Percentiles rank a stretch among this genome's conserved stretches.
phyloP scores from a whole-genome alignment of 1,140 invertebrate species.

The Odontomachus brunneus region DNA sequence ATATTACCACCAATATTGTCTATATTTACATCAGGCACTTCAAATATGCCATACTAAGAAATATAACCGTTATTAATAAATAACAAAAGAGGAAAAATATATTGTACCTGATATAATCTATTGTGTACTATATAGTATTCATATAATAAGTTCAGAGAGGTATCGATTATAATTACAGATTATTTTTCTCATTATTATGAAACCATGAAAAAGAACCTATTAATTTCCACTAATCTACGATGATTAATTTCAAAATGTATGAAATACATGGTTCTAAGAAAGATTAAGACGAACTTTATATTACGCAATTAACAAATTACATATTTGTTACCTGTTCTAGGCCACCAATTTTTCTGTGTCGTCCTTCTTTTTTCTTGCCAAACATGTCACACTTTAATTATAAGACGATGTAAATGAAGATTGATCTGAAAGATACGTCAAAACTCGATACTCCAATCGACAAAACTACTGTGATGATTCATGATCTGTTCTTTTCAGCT shows the following conservation, averaged over 20 bases:
- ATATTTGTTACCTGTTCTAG: conserved; percentile 84
- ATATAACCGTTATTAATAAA: conserved; percentile 41
- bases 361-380: conserved; percentile 84
- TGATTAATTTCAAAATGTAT: neutral
- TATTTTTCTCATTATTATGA: neutral
- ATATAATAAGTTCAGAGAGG: neutral
- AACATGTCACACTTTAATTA: conserved; percentile 81
- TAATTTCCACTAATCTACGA: too few species aligned
- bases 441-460: neutral
- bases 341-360: conserved; percentile 82
- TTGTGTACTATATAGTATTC: conserved; percentile 28
- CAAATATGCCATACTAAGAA: conserved; percentile 90
- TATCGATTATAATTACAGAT: neutral
- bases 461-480: neutral
- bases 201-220: neutral
- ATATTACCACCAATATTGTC: conserved; percentile 86
- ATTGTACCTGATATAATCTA: too few species aligned
- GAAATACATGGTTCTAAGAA: conserved; percentile 19
- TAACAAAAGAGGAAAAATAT: conserved; percentile 32
- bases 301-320: conserved; percentile 8
- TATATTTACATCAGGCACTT: conserved; percentile 88
- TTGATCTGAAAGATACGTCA: conserved; percentile 1
- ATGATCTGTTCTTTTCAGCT: too few species aligned
- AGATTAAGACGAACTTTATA: neutral
- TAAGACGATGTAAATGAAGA: neutral